Evolutionary conservation across 1,140 invertebrate genomes (phyloP).

Genomic region (Melitaea cinxia): DNA sequence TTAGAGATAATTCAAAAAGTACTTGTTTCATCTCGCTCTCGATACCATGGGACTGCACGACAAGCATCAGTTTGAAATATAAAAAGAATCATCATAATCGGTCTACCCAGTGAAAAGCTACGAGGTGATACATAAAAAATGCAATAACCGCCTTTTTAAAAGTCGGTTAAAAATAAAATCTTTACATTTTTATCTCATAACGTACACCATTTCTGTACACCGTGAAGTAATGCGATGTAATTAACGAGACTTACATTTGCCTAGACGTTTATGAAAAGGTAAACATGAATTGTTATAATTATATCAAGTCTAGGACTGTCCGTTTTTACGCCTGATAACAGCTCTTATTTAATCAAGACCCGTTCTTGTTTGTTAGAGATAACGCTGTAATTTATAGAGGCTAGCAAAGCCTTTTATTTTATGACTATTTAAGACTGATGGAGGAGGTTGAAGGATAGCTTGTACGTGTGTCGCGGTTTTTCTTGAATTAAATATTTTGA

Average conservation of each 20-base stretch:
- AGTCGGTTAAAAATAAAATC: too few species aligned
- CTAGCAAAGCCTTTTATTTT: constrained; percentile 67
- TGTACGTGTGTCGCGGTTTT: background rate
- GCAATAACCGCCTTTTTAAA: too few species aligned
- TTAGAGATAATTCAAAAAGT: too few species aligned
- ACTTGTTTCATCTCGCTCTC: too few species aligned
- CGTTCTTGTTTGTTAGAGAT: constrained; percentile 64
- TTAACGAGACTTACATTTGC: background rate
- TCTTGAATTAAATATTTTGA: too few species aligned
- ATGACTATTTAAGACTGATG: constrained; percentile 42
- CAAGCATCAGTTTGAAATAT: too few species aligned
- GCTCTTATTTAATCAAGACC: constrained; percentile 64
- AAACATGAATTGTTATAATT: constrained; percentile 35
- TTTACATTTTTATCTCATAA: too few species aligned
- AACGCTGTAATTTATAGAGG: constrained; percentile 71
- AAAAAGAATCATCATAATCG: too few species aligned
- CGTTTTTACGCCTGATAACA: constrained; percentile 56
- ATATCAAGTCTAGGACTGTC: constrained; percentile 25
- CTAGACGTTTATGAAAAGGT: constrained; percentile 17
- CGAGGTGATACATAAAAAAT: too few species aligned
- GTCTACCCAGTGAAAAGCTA: too few species aligned
- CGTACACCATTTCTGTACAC: too few species aligned
- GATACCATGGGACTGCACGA: too few species aligned
- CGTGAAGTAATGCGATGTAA: background rate
- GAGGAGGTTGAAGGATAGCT: background rate